These are phyloP conservation scores for Larimichthys crocea DNA, from an alignment of 2,113 vertebrate genomes.

Conservation along the genomic window DNA sequence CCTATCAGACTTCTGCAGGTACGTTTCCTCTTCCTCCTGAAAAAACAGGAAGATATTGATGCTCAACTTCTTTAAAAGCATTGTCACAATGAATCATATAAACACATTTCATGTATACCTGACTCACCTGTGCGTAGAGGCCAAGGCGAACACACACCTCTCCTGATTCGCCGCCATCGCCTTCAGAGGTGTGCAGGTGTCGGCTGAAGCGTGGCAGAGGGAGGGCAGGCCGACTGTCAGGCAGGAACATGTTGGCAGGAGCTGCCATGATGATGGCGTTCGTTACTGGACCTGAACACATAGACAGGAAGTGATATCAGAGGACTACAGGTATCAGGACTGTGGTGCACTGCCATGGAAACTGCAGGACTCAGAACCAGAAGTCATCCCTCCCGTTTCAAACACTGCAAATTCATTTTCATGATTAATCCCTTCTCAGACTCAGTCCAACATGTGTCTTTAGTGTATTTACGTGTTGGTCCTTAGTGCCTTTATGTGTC, in stretches of 20 bases:
- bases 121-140: constrained; percentile 87
- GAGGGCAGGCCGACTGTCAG: constrained; percentile 88
- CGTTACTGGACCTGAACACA: constrained; percentile 89
- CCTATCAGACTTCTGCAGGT: constrained; percentile 87
- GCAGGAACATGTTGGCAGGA: constrained; percentile 92
- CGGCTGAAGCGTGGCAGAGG: constrained; percentile 91
- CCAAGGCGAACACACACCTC: constrained; percentile 88
- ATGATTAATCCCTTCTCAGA: no score
- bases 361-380: background rate
- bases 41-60: background rate
- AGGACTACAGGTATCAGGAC: background rate
- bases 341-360: background rate
- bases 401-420: no score
- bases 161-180: constrained; percentile 75
- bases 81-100: no score
- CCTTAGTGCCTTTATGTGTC: no score
- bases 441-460: no score
- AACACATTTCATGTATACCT: no score
- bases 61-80: no score
- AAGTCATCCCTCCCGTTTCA: no score
- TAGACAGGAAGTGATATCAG: constrained; percentile 46
- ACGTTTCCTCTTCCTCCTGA: constrained; percentile 88
- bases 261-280: constrained; percentile 90
- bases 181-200: constrained; percentile 87
- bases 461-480: no score